Conservation (phyloP, 2,113 vertebrate genomes). For the Anguilla japonica region DNA sequence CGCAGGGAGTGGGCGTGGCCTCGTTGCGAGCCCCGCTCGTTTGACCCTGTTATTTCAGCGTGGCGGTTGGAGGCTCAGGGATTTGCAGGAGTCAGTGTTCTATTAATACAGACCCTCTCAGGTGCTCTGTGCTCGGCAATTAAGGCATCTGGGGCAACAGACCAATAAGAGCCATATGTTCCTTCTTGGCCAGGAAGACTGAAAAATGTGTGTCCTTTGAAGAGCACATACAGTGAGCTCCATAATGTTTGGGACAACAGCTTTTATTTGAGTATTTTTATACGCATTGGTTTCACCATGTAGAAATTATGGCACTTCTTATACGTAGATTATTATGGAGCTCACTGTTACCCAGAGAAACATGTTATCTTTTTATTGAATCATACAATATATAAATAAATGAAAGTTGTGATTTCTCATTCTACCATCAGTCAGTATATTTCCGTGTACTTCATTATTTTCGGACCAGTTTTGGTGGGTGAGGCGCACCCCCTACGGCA, state of each 20-base stretch:
- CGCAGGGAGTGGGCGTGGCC: too few relatives aligned
- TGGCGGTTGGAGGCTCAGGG: too few relatives aligned
- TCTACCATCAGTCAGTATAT: background rate
- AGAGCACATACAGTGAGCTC: background rate
- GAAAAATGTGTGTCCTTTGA: background rate
- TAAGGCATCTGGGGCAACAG: constrained; percentile 65
- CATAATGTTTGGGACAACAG: background rate
- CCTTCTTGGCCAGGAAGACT: background rate
- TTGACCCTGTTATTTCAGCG: too few relatives aligned
- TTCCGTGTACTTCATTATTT: background rate
- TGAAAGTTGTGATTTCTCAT: background rate
- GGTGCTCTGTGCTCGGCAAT: constrained; percentile 65
- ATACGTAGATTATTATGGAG: too few relatives aligned
- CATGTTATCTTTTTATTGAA: background rate
- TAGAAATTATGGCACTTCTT: too few relatives aligned
- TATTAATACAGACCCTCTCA: constrained; percentile 70
- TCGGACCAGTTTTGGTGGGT: background rate
- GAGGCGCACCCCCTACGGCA: background rate
- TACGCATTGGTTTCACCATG: too few relatives aligned
- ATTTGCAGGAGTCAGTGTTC: constrained; percentile 15
- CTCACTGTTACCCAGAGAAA: background rate
- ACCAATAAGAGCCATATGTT: constrained; percentile 15
- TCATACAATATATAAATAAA: too few relatives aligned
- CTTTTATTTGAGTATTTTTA: too few relatives aligned
- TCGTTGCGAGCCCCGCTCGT: too few relatives aligned